Evolutionary conservation across 2,888 invertebrate species (phyloP).

Genomic region (Capitulum mitella): DNA sequence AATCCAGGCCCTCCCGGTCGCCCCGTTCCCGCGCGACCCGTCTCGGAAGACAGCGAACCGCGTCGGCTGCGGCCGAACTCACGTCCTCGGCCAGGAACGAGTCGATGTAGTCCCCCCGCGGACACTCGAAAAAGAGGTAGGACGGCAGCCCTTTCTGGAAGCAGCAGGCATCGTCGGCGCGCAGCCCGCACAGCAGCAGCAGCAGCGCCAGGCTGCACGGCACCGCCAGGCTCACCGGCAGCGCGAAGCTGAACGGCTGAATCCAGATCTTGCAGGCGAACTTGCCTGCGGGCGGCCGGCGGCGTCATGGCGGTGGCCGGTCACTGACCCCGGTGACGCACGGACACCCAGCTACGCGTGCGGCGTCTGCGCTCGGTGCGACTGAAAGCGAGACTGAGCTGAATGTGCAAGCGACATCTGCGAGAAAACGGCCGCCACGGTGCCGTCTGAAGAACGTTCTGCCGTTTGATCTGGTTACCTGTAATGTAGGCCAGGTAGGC

Average conservation of each 20-base stretch:
- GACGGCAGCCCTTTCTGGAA: constrained; percentile 76
- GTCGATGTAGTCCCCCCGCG: constrained; percentile 67
- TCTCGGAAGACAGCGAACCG: too few relatives aligned
- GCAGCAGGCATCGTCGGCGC: constrained; percentile 38
- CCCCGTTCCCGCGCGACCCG: too few relatives aligned
- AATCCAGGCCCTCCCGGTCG: too few relatives aligned
- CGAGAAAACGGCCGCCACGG: too few relatives aligned
- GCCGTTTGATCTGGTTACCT: constrained; percentile 50
- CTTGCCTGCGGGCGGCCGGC: constrained; percentile 28
- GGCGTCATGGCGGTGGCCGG: too few relatives aligned
- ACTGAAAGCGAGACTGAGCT: too few relatives aligned
- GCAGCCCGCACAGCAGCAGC: constrained; percentile 38
- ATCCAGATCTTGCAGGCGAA: constrained; percentile 50
- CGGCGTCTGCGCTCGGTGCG: too few relatives aligned
- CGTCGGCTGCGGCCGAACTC: too few relatives aligned
- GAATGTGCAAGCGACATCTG: too few relatives aligned
- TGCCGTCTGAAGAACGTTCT: too few relatives aligned
- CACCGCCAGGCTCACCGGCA: constrained; percentile 45
- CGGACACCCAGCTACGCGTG: too few relatives aligned
- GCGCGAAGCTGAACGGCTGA: constrained; percentile 46
- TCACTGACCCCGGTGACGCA: too few relatives aligned
- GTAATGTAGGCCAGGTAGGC: constrained; percentile 85
- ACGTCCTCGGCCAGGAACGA: constrained; percentile 70
- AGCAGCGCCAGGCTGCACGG: constrained; percentile 41
- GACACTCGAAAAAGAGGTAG: constrained; percentile 85